Base-by-base conservation (phyloP, 2,113 vertebrate genomes). In the Turnix velox region DNA sequence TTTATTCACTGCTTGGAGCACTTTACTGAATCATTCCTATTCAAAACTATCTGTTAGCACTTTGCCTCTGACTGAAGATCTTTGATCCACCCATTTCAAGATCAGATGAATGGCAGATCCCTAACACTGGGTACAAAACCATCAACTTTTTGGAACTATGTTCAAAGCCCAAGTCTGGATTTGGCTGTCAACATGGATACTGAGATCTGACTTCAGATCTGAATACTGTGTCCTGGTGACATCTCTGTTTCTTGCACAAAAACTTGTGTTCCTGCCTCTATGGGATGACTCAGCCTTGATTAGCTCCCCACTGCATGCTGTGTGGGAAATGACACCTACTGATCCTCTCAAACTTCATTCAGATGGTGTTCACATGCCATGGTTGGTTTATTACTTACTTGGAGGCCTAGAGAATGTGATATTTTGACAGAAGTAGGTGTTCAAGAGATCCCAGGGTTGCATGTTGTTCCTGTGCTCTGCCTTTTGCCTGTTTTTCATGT, bases 11-110 rank as follows among this genome's bases (percentile, higher is more conserved):
- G 58, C 91, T 93, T 73, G 84, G 48, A 92, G 84, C 87, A 25
- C 35, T 93, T 75, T 30, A 73, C 77, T 46, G 69, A 78, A 82
- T 85, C 48, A 46, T 89, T 92, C 76, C 58, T 89, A 22, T 76
- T 91, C 77, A 79, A 23, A 93, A 72, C n/a, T 87, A 48, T 91
- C 87, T 90, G 92, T 95, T 95, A 96, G 88, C 88, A 73, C 91
- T 92, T 79, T 55, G 42, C 81, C 84, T 92, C 87, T 87, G 71
- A 89, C 37, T 66, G 71, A 88, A 82, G 17, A 65, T 54, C 95
- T 96, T 96, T 95, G 95, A 96, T 94, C 92, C 88, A 69, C 94
- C 92, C 94, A 76, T 82, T 89, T 93, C 66, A 85, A 92, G 92
- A 96, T 94, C 76, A 95, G 88, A 93, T 35, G 49, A 87, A 94